Conservation (phyloP, 1,140 invertebrate genomes). For the Batillaria attramentaria region DNA sequence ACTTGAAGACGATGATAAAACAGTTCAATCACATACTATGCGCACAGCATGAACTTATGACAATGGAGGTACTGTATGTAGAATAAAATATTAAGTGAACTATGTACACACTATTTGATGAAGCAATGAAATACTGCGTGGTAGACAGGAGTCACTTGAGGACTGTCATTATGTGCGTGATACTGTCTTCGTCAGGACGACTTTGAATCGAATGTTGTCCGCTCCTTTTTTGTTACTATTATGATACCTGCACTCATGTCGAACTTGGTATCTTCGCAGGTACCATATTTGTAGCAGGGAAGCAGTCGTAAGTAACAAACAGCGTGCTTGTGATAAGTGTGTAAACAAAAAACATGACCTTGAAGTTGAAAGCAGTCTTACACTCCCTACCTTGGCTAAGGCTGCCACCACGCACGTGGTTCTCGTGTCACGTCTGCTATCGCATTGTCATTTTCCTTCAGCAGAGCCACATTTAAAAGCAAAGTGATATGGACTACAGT, state of each 20-base stretch:
- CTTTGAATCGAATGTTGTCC: background rate
- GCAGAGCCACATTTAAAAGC: no score
- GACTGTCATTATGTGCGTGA: background rate
- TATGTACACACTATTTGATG: conserved; percentile 18
- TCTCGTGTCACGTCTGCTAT: background rate
- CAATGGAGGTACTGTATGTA: conserved; percentile 3
- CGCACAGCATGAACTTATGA: background rate
- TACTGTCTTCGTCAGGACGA: background rate
- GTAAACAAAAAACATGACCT: conserved; percentile 13
- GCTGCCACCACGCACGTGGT: background rate
- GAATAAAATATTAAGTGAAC: conserved; percentile 4
- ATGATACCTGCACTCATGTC: conserved; percentile 1
- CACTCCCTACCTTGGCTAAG: conserved; percentile 11
- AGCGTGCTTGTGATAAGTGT: no score
- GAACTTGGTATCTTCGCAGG: background rate
- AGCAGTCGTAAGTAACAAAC: no score
- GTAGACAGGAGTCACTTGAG: conserved; percentile 1
- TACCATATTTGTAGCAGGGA: no score
- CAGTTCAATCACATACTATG: no score
- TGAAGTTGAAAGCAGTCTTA: conserved; percentile 3
- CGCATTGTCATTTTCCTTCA: conserved; percentile 11
- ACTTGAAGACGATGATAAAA: no score
- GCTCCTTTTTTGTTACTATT: background rate
- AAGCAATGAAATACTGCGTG: conserved; percentile 10
- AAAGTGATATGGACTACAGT: no score